Percentiles rank a stretch among this genome's conserved stretches.
phyloP scores from a whole-genome alignment of 2,113 vertebrate species.

The Pseudorectes ferrugineus region DNA sequence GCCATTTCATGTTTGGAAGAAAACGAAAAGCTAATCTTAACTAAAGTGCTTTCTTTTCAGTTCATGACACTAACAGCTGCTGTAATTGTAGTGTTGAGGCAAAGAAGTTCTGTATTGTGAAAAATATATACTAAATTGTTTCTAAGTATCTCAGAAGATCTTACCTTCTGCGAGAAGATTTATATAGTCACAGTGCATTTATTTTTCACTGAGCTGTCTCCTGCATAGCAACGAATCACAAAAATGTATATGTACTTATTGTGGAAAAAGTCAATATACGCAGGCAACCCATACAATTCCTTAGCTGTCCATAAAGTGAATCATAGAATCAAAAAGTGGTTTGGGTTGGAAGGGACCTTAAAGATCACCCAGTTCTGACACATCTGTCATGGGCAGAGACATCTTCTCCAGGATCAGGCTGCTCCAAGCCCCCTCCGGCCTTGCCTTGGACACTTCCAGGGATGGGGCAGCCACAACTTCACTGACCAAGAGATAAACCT shows the following conservation, averaged over 20 bases:
- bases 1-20: slow-evolving; percentile 14
- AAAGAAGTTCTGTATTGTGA: slow-evolving; percentile 10
- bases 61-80: slow-evolving; percentile 64
- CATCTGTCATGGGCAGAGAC: not conserved
- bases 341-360: not conserved
- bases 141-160: slow-evolving; percentile 20
- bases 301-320: not conserved
- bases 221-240: slow-evolving; percentile 11
- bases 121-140: slow-evolving; percentile 45
- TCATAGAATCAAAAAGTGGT: not conserved
- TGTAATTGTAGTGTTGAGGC: slow-evolving; percentile 25
- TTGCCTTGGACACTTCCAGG: not conserved
- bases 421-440: not conserved
- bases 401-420: not conserved
- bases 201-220: slow-evolving; percentile 3
- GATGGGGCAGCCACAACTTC: not conserved
- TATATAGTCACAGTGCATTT: not conserved
- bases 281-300: not conserved
- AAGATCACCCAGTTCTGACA: not conserved
- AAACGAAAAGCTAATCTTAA: slow-evolving; percentile 21
- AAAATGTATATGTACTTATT: not conserved
- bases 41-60: slow-evolving; percentile 13
- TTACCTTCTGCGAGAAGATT: slow-evolving; percentile 4
- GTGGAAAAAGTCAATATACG: not conserved
- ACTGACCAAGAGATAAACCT: not conserved